phyloP scores from a whole-genome alignment of 2,113 vertebrate genomes.

The Trogon melanurus region DNA sequence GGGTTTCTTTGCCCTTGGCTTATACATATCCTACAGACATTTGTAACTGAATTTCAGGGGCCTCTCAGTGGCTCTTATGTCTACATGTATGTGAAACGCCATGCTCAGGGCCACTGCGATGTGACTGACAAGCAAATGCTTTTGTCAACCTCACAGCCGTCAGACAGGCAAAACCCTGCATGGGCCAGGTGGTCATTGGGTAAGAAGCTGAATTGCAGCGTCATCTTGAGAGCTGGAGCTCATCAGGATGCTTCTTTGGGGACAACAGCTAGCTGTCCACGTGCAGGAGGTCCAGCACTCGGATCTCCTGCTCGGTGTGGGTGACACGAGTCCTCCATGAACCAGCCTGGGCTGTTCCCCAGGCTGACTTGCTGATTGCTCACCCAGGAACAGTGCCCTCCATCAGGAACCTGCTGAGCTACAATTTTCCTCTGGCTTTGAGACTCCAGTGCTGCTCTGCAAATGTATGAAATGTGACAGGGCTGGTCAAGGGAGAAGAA shows the following conservation, averaged over 20 bases:
- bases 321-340: neutral
- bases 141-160: neutral
- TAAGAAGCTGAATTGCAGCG: neutral
- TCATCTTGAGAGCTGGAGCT: neutral
- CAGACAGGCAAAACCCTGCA: neutral
- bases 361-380: neutral
- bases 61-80: neutral
- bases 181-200: rapidly evolving
- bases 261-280: rapidly evolving
- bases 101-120: no score
- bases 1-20: neutral
- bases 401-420: neutral
- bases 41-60: neutral
- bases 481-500: neutral
- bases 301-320: no score
- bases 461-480: neutral
- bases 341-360: neutral
- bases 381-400: rapidly evolving
- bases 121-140: neutral
- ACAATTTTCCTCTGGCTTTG: neutral
- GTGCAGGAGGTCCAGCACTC: neutral
- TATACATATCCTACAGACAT: neutral
- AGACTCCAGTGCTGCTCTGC: neutral
- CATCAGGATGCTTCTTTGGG: neutral
- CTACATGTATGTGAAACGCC: neutral